Evolutionary conservation across 2,797 vertebrate genomes (phyloP).

Genomic region (Aotus griseimembra): DNA sequence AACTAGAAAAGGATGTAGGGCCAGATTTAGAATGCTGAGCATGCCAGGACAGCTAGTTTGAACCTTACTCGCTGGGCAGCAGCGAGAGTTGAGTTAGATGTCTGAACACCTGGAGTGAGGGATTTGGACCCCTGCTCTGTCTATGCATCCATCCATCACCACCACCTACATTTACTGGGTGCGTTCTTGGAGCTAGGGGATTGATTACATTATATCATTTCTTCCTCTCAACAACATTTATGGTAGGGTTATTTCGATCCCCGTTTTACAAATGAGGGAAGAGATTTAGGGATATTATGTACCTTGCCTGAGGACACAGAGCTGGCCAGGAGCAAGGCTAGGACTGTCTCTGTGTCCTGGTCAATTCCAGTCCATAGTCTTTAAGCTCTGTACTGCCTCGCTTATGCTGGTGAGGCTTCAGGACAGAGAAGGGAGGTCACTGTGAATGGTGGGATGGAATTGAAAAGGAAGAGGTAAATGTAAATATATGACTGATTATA

Average conservation of each 20-base stretch:
- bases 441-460: background rate
- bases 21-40: background rate
- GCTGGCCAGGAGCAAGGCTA: background rate
- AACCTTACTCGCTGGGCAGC: background rate
- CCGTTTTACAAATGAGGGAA: background rate
- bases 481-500: background rate
- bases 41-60: background rate
- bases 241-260: background rate
- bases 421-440: background rate
- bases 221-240: background rate
- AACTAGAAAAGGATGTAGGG: background rate
- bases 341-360: background rate
- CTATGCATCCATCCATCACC: background rate
- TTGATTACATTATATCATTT: background rate
- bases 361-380: background rate
- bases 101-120: accelerated
- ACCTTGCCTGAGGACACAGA: background rate
- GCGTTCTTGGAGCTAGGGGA: background rate
- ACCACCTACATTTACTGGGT: background rate
- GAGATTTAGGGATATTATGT: background rate
- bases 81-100: background rate
- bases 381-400: background rate
- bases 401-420: background rate
- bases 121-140: background rate
- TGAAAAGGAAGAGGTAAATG: background rate